These are phyloP conservation scores for Molanna angustata DNA, from an alignment of 2,888 invertebrate genomes.

Conservation along the genomic window DNA sequence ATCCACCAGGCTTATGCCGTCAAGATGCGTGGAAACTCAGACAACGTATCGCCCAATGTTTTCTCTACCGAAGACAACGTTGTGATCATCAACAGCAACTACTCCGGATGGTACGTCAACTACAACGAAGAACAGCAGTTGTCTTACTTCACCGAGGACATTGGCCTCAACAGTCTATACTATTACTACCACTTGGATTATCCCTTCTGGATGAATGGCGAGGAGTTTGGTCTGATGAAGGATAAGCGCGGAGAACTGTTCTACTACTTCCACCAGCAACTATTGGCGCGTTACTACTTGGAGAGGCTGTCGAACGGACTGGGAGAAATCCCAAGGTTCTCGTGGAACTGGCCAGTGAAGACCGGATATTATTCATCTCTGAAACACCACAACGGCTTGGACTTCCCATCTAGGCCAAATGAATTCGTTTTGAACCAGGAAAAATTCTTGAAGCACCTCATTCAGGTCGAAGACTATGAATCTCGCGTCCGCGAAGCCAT, in stretches of 20 bases:
- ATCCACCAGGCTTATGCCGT: constrained; percentile 61
- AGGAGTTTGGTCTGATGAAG: constrained; percentile 38
- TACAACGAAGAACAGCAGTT: constrained; percentile 55
- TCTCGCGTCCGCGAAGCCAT: constrained; percentile 50
- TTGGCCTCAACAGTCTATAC: constrained; percentile 60
- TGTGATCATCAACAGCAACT: constrained; percentile 60
- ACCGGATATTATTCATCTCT: constrained; percentile 60
- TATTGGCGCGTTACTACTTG: constrained; percentile 55
- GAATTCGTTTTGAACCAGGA: constrained; percentile 38
- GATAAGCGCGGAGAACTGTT: constrained; percentile 48
- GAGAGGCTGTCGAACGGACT: constrained; percentile 62
- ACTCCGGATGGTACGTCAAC: constrained; percentile 56
- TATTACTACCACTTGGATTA: constrained; percentile 54
- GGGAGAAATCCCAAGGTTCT: constrained; percentile 55
- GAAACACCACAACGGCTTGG: constrained; percentile 55
- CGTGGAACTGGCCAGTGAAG: constrained; percentile 51
- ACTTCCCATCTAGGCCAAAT: constrained; percentile 54
- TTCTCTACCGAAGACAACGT: constrained; percentile 46
- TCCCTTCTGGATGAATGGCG: constrained; percentile 55
- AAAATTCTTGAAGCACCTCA: constrained; percentile 36
- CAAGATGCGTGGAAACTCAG: constrained; percentile 52
- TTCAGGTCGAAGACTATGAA: constrained; percentile 40
- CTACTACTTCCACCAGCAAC: constrained; percentile 49
- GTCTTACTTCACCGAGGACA: constrained; percentile 64
- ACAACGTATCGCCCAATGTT: constrained; percentile 40